Evolutionary conservation across 2,797 vertebrate species (phyloP).

Genomic region (Enteromius unitaeniatus): DNA sequence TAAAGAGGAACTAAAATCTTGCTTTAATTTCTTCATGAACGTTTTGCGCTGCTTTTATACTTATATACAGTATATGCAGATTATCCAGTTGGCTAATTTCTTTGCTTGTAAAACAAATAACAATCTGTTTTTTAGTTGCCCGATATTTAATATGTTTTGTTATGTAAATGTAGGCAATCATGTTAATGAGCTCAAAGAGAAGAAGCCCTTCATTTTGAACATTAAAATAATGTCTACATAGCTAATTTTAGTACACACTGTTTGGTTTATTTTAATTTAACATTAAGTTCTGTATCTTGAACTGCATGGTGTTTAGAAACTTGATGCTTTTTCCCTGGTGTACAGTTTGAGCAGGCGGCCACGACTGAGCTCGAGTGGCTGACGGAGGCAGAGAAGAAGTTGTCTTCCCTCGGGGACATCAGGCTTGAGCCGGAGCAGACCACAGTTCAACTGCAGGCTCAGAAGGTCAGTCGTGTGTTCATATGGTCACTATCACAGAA

Average conservation of each 20-base stretch:
- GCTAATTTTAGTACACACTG: background rate
- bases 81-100: background rate
- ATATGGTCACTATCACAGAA: background rate
- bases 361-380: conserved; percentile 91
- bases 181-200: background rate
- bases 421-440: conserved; percentile 95
- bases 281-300: background rate
- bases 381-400: conserved; percentile 86
- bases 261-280: background rate
- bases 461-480: conserved; percentile 86
- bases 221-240: background rate
- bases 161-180: background rate
- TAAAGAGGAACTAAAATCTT: background rate
- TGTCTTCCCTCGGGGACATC: conserved; percentile 89
- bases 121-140: background rate
- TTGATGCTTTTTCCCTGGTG: conserved; percentile 18
- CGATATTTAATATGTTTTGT: background rate
- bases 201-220: conserved; percentile 8
- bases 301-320: background rate
- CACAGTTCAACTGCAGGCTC: conserved; percentile 90
- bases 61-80: background rate
- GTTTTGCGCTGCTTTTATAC: background rate
- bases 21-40: background rate
- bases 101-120: conserved; percentile 12
- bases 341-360: conserved; percentile 94